phyloP scores from a whole-genome alignment of 2,888 invertebrate genomes.

The Acanthococcus lagerstroemiae region DNA sequence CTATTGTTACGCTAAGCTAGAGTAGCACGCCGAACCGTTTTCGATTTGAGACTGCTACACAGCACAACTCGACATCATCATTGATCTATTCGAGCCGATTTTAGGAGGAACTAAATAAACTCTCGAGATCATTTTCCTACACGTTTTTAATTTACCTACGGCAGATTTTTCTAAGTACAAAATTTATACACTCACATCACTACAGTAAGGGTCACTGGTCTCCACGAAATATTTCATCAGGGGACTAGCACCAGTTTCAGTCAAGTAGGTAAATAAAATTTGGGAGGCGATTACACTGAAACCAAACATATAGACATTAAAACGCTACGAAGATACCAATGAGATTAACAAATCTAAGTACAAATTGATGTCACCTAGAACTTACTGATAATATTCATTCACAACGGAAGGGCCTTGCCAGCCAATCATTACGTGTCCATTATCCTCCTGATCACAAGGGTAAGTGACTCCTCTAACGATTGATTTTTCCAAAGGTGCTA shows the following conservation, averaged over 20 bases:
- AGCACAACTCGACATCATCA: too few relatives aligned
- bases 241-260: slow-evolving; percentile 77
- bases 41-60: too few relatives aligned
- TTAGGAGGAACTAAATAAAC: too few relatives aligned
- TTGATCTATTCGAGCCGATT: too few relatives aligned
- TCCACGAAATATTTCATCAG: slow-evolving; percentile 74
- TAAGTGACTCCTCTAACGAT: slow-evolving; percentile 52
- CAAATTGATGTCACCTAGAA: background rate
- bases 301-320: background rate
- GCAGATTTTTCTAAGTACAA: too few relatives aligned
- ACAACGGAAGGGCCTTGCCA: slow-evolving; percentile 61
- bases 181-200: slow-evolving; percentile 49
- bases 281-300: slow-evolving; percentile 43
- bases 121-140: too few relatives aligned
- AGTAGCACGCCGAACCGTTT: too few relatives aligned
- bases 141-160: too few relatives aligned
- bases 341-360: too few relatives aligned
- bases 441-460: slow-evolving; percentile 74
- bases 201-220: slow-evolving; percentile 67
- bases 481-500: slow-evolving; percentile 54
- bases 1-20: too few relatives aligned
- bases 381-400: slow-evolving; percentile 6
- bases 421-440: slow-evolving; percentile 64
- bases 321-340: too few relatives aligned
- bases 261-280: slow-evolving; percentile 67